These are phyloP conservation scores for Chrysina gloriosa DNA, from an alignment of 2,888 invertebrate genomes.

Conservation along the genomic window DNA sequence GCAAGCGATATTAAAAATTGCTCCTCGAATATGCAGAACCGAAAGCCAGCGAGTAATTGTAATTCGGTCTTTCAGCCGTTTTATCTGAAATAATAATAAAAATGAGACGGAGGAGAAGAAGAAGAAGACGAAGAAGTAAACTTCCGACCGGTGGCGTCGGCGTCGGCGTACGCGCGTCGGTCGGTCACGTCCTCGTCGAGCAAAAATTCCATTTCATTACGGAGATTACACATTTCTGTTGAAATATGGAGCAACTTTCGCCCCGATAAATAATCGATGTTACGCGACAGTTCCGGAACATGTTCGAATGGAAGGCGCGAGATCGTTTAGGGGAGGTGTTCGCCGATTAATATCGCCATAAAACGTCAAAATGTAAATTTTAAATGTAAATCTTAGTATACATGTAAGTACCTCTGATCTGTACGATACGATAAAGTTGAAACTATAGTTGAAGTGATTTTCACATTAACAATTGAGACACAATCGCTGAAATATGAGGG, in stretches of 20 bases:
- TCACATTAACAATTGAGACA: too few relatives aligned
- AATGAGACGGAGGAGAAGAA: not conserved
- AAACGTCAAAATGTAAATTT: too few relatives aligned
- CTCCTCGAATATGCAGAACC: conserved; percentile 45
- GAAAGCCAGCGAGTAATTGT: conserved; percentile 46
- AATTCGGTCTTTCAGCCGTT: conserved; percentile 43
- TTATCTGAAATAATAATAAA: conserved; percentile 23
- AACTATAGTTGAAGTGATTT: too few relatives aligned
- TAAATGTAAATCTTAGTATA: too few relatives aligned
- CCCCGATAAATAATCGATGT: conserved; percentile 1
- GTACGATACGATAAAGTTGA: too few relatives aligned
- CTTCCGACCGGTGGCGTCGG: not conserved
- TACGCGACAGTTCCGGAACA: too few relatives aligned
- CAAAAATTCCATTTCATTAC: conserved; percentile 25
- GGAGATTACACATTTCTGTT: conserved; percentile 19
- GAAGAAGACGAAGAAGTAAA: conserved; percentile 5
- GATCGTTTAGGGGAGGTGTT: not conserved
- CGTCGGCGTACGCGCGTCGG: not conserved
- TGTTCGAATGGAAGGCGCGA: too few relatives aligned
- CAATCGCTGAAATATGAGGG: too few relatives aligned
- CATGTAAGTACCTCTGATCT: too few relatives aligned
- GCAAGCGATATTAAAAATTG: conserved; percentile 51
- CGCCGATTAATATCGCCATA: too few relatives aligned
- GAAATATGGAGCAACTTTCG: conserved; percentile 8
- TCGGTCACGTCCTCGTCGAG: not conserved